Evolutionary conservation across 2,888 invertebrate genomes (phyloP), one percentile per base, ranked within the genome.

Genomic region (Lithophane leautieri): DNA sequence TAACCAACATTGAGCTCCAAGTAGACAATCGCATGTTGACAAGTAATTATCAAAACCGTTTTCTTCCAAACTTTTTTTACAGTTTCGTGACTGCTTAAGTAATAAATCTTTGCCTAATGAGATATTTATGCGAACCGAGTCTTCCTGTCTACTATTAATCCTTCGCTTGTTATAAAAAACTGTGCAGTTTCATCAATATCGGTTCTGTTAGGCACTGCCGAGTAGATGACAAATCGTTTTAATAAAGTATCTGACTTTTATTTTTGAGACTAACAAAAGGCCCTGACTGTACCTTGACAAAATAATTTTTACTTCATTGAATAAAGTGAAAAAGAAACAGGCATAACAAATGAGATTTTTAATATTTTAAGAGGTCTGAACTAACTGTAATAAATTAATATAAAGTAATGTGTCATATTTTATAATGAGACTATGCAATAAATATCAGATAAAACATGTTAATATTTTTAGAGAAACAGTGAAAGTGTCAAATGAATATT

Each of bases 1-100:
- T 93, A 95, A 94, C 90, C 91, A 90, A 88, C 91, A 89, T 89
- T 86, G 90, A 90, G 90, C 90, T 91, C 91, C 93, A 91, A 94
- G 95, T 94, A 96, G 95, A 96, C 95, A 95, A 94, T 96, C 95
- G 96, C 96, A 96, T 96, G 96, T 92, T 94, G 94, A 91, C 93
- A 95, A 96, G 94, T 96, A 96, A 96, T 96, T 96, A 96, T 96
- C 93, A 94, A 93, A 94, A 91, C 88, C 92, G 90, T 94, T 94
- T 92, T 91, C 92, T 93, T 94, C 90, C 86, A 89, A 95, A 95
- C 88, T 94, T 95, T 95, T 95, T 94, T 95, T 92, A 91, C 90
- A 93, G 90, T 94, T 92, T 93, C 96, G 96, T 96, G 96, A 96
- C 95, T 94, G 93, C 90, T 93, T 90, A 90, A 92, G 93, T 92